Evolutionary conservation across 2,797 vertebrate species (phyloP).

Genomic region (Esox masquinongy): DNA sequence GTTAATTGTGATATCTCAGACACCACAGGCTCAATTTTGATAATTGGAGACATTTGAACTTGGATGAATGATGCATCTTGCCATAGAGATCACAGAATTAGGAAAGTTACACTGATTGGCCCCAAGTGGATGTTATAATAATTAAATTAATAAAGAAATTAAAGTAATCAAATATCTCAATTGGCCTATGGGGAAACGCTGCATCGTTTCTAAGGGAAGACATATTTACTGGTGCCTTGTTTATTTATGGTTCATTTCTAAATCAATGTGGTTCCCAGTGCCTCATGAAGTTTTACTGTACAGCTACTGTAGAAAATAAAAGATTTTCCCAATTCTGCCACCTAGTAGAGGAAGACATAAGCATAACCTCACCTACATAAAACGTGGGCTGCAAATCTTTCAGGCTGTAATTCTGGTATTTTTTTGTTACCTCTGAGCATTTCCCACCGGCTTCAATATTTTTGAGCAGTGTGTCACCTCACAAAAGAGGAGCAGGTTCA

Average conservation of each 20-base stretch:
- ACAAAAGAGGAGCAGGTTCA: constrained; percentile 36
- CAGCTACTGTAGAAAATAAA: background rate
- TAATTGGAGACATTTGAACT: no score
- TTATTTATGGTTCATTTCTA: background rate
- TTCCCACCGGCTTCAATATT: constrained; percentile 37
- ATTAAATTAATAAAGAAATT: no score
- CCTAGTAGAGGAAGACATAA: background rate
- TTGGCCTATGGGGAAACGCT: no score
- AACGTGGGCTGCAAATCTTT: background rate
- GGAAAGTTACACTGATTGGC: no score
- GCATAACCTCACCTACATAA: background rate
- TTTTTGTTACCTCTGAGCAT: constrained; percentile 27
- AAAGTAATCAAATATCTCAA: no score
- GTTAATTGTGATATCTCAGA: no score
- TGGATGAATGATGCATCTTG: no score
- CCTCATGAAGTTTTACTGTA: background rate
- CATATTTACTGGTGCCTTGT: background rate
- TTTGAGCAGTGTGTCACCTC: constrained; percentile 46
- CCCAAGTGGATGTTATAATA: no score
- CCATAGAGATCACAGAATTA: no score
- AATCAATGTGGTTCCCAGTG: background rate
- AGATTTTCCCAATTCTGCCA: background rate
- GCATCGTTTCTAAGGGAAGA: no score
- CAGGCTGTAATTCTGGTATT: background rate
- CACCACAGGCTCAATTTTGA: no score